Conservation (phyloP, 2,113 vertebrate genomes). For the Lutjanus erythropterus region DNA sequence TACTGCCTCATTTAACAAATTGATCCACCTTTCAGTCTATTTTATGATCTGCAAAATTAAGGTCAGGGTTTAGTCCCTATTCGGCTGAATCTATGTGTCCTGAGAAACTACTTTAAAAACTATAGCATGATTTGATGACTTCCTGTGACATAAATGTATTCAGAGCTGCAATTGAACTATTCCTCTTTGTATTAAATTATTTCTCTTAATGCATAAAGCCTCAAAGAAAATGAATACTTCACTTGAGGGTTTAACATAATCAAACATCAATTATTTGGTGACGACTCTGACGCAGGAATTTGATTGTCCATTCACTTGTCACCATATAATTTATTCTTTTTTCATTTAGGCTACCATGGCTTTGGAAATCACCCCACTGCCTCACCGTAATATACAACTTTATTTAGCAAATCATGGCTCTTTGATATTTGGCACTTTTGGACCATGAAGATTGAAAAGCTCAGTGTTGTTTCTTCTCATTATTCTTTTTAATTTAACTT, state of each 20-base stretch:
- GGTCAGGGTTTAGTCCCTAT: conserved; percentile 69
- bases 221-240: conserved; percentile 58
- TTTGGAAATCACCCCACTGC: conserved; percentile 60
- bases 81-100: conserved; percentile 72
- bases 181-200: conserved; percentile 47
- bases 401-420: conserved; percentile 73
- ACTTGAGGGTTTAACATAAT: conserved; percentile 63
- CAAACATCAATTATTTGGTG: conserved; percentile 68
- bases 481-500: conserved; percentile 7
- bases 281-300: conserved; percentile 49
- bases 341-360: conserved; percentile 49
- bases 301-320: conserved; percentile 57
- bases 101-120: conserved; percentile 55
- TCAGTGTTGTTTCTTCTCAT: conserved; percentile 17
- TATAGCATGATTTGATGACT: conserved; percentile 66
- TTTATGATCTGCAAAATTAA: conserved; percentile 81
- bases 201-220: conserved; percentile 56
- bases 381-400: conserved; percentile 45
- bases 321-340: conserved; percentile 65
- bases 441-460: conserved; percentile 48
- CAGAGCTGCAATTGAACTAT: conserved; percentile 79
- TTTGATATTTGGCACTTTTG: conserved; percentile 48
- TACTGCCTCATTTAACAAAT: conserved; percentile 85
- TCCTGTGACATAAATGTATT: conserved; percentile 83
- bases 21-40: conserved; percentile 87